Evolutionary conservation across 2,888 invertebrate genomes (phyloP), one percentile per base, ranked within the genome.

Genomic region (Drosophila atroscutellata): DNA sequence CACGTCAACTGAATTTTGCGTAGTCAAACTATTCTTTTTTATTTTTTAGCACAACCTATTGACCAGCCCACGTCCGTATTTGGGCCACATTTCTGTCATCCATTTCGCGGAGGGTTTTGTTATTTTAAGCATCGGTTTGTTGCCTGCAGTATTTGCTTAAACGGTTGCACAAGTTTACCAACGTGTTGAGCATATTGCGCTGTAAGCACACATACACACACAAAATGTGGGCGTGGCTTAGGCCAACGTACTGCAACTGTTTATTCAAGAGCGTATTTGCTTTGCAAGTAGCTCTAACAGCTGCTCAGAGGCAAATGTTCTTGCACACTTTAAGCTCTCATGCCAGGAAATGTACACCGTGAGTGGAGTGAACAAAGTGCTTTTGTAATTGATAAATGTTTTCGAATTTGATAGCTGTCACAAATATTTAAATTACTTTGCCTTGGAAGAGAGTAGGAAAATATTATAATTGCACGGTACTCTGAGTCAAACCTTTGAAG

Each of bases 131-230:
- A 66, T 67, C 65, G 69, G 70, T 78, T 67, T 73, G 60, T 69
- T 65, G 81, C 58, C 64, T 65, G 60, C 62, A 64, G 72, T 84
- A 75, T 84, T 81, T 83, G 73, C 77, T 62, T 65, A 72, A 75
- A 73, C 77, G 75, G 75, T 67, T 76, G 76, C 73, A 54, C 69
- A 83, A 77, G 83, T 83, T 86, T 86, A 72, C 86, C 70, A 81
- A 86, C 83, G 74, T 86, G 83, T 86, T 86, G 83, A 80, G 83
- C 74, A 85, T 76, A 82, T 83, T 72, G 73, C 82, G 69, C 70
- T 80, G 62, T 65, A 50, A 26, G 64, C 68, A 74, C 66, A 72
- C 49, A 71, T 62, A 58, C 52, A 58, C 52, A 64, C 34, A 42
- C 42, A 37, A 15, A 36, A 37, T 60, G 26, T 50, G 20, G 49